Evolutionary conservation across 2,113 vertebrate genomes (phyloP).

Genomic region (Nothoprocta perdicaria): DNA sequence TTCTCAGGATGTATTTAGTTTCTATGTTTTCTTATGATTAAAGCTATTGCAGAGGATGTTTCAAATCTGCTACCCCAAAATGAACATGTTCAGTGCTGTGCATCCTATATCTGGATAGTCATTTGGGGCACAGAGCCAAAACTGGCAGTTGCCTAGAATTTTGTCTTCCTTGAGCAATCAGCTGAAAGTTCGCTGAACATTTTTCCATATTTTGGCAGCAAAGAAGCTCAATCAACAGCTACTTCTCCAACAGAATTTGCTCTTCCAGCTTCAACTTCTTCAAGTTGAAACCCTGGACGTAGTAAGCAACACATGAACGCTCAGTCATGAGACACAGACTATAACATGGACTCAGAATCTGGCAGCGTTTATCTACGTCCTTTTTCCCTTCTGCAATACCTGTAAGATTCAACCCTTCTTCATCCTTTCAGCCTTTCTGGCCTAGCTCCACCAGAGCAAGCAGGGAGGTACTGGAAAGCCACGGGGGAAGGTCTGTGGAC

Average conservation of each 20-base stretch:
- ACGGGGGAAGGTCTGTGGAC: fast-evolving
- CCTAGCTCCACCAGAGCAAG: background rate
- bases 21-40: conserved; percentile 57
- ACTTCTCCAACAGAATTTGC: background rate
- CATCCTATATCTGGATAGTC: conserved; percentile 58
- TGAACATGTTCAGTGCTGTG: conserved; percentile 24
- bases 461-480: background rate
- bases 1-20: conserved; percentile 59
- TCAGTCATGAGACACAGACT: background rate
- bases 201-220: conserved; percentile 40
- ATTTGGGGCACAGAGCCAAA: conserved; percentile 50
- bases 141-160: conserved; percentile 53
- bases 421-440: background rate
- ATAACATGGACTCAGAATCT: background rate
- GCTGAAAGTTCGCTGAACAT: conserved; percentile 44
- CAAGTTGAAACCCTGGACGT: background rate
- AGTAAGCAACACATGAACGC: background rate
- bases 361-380: background rate
- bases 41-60: conserved; percentile 53
- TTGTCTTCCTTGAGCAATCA: conserved; percentile 58
- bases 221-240: conserved; percentile 54
- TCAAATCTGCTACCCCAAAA: conserved; percentile 21
- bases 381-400: background rate
- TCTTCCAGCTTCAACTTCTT: background rate
- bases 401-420: background rate